A percentile compares a stretch with the other conserved stretches of the same genome.
phyloP scores from a whole-genome alignment of 2,888 invertebrate genomes.

The Tortricodes alternella region DNA sequence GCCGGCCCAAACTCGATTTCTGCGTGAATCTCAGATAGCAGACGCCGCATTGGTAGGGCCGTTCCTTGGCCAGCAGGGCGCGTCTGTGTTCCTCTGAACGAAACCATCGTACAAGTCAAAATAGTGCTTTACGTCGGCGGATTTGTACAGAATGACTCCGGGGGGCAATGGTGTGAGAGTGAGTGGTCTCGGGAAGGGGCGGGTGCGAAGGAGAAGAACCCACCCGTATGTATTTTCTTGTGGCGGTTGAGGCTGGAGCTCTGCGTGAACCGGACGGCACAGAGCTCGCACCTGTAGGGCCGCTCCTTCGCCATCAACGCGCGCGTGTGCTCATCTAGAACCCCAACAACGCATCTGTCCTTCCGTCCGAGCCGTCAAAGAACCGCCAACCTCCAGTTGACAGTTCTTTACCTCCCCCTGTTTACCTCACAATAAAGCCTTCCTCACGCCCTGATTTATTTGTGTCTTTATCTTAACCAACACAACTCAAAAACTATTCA shows the following conservation, averaged over 20 bases:
- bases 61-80: constrained; percentile 75
- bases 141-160: constrained; percentile 42
- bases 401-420: constrained; percentile 77
- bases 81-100: constrained; percentile 77
- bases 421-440: constrained; percentile 72
- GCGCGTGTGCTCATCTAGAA: constrained; percentile 82
- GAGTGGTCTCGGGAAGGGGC: constrained; percentile 45
- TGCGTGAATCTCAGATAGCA: constrained; percentile 86
- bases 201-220: constrained; percentile 54
- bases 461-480: constrained; percentile 52
- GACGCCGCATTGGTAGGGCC: constrained; percentile 85
- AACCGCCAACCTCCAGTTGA: constrained; percentile 45
- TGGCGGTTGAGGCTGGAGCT: constrained; percentile 88
- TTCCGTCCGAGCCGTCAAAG: constrained; percentile 31
- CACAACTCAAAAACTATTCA: constrained; percentile 83
- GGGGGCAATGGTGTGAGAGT: constrained; percentile 33
- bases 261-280: constrained; percentile 87
- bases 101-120: constrained; percentile 64
- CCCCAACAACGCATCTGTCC: constrained; percentile 56
- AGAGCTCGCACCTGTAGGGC: constrained; percentile 86
- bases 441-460: constrained; percentile 77
- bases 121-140: constrained; percentile 36
- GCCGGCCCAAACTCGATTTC: constrained; percentile 86
- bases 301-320: constrained; percentile 81
- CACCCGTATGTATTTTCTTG: constrained; percentile 87